These are phyloP conservation scores for Hemibagrus guttatus DNA, from an alignment of 2,797 vertebrate species.

Conservation along the genomic window DNA sequence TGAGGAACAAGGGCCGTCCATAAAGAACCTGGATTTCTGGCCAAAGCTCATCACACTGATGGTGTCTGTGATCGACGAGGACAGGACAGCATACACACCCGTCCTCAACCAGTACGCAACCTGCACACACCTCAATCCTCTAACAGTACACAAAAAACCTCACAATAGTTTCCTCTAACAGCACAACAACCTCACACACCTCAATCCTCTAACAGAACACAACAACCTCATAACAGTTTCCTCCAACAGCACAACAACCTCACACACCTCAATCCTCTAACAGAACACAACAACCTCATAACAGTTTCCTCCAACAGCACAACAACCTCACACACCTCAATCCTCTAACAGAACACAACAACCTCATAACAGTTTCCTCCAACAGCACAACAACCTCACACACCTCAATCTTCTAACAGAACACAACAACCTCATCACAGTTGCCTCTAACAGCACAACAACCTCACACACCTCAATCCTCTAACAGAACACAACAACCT, in stretches of 20 bases:
- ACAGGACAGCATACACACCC: constrained; percentile 92
- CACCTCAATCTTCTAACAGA: neutral
- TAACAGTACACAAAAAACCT: neutral
- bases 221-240: neutral
- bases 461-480: neutral
- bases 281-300: neutral
- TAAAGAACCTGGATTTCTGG: constrained; percentile 98
- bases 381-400: neutral
- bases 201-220: neutral
- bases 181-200: neutral
- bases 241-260: neutral
- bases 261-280: neutral
- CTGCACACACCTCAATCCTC: neutral
- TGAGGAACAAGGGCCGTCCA: constrained; percentile 94
- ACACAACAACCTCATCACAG: neutral
- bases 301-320: neutral
- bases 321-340: neutral
- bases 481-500: neutral
- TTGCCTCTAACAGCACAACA: too few relatives aligned
- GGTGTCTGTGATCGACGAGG: constrained; percentile 97
- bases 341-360: neutral
- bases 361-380: neutral
- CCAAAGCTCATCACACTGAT: constrained; percentile 96
- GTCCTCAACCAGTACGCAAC: constrained; percentile 93
- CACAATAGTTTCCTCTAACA: neutral